Base-by-base conservation (phyloP, 1,140 invertebrate species). In the Drosophila carrolli region DNA sequence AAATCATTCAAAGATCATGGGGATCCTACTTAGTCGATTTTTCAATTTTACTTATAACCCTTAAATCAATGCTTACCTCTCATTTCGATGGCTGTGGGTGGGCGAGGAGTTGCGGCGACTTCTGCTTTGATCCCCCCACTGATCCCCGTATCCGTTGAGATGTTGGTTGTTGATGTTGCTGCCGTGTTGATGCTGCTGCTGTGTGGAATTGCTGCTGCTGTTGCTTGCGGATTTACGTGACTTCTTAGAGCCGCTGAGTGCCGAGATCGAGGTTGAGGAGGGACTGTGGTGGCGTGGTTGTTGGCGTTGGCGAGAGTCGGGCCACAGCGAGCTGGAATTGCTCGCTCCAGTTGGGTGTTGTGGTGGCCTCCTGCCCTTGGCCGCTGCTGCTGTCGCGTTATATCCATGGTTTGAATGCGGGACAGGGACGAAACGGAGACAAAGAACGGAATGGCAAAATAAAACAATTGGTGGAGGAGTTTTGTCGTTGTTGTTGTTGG, bases 31-130 rank as follows among this genome's bases (percentile, higher is more conserved):
- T 32, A 32, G 29, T 7, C 1, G 0, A 8, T 8, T 6, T 8
- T 32, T 32, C 29, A 32, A 32, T 1, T 7, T 7, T 32, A 32
- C 8, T 32, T 32, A 32, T 8, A 8, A 32, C 6, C 29, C 29
- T 23, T 23, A 4, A 23, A 32, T 32, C 11, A 7, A 16, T 40
- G 38, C 60, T 70, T 35, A 92, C 91, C 90, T 89, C 72, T 91
- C 86, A 29, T 55, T 83, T 32, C 72, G 80, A 37, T 89, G 66
- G 13, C 50, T 58, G 27, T 85, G 78, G 35, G 58, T 53, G 54
- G 84, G 75, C 14, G 75, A 75, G 11, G 81, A 88, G 56, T 61
- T 80, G 38, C 86, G 88, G 23, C 86, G 78, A 76, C 70, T 80
- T 10, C 75, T 57, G 53, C 51, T 67, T 14, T 75, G 35, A 32